Evolutionary conservation across 2,113 vertebrate species (phyloP).

Genomic region (Mormoops blainvillei): DNA sequence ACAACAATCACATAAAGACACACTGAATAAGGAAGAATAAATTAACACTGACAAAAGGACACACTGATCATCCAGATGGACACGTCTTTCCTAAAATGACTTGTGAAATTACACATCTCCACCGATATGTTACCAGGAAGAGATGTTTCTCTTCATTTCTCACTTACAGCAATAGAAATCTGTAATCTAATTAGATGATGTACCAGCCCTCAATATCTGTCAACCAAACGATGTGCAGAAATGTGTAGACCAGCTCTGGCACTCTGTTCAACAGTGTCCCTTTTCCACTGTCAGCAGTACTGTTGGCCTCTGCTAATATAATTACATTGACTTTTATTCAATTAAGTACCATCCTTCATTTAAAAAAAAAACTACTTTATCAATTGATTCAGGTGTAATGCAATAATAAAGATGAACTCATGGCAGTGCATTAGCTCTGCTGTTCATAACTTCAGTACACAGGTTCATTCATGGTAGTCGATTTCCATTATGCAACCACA

Average conservation of each 20-base stretch:
- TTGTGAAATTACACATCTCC: constrained; percentile 72
- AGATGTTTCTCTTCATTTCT: constrained; percentile 80
- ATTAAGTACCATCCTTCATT: constrained; percentile 96
- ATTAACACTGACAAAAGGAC: constrained; percentile 65
- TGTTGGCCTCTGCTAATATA: constrained; percentile 93
- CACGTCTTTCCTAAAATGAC: constrained; percentile 67
- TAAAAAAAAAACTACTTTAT: constrained; percentile 97
- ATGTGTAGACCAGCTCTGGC: constrained; percentile 83
- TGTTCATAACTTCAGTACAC: constrained; percentile 85
- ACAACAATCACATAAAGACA: constrained; percentile 59
- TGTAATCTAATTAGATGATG: constrained; percentile 85
- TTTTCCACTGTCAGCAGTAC: constrained; percentile 95
- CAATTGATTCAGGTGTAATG: constrained; percentile 99
- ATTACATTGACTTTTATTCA: constrained; percentile 98
- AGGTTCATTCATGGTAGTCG: constrained; percentile 86
- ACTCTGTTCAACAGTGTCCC: constrained; percentile 84
- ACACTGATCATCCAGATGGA: constrained; percentile 57
- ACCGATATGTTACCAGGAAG: constrained; percentile 75
- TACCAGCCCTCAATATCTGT: constrained; percentile 84
- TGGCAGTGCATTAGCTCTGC: constrained; percentile 94
- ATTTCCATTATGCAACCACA: constrained; percentile 89
- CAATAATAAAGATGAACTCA: constrained; percentile 98
- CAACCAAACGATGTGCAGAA: constrained; percentile 85
- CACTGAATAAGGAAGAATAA: constrained; percentile 67
- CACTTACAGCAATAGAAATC: constrained; percentile 80